Evolutionary conservation across 2,113 vertebrate species (phyloP).

Genomic region (Psophia crepitans): DNA sequence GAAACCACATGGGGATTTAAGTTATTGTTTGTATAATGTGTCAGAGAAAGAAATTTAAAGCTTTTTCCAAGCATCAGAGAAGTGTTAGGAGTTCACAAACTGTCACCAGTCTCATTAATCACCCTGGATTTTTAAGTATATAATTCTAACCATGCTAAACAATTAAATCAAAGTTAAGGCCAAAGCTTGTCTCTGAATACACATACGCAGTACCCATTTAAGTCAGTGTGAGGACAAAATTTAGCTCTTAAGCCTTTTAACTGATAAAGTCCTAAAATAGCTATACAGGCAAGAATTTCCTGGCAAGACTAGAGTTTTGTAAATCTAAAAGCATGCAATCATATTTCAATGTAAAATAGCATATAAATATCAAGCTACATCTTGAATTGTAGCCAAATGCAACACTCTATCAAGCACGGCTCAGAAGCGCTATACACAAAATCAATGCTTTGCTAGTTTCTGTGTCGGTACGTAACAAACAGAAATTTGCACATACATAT

Average conservation of each 20-base stretch:
- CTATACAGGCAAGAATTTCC: conserved; percentile 55
- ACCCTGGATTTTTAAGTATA: background rate
- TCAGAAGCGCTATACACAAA: background rate
- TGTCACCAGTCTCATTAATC: conserved; percentile 33
- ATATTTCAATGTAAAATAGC: conserved; percentile 54
- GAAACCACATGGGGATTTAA: conserved; percentile 17
- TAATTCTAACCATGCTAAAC: conserved; percentile 2
- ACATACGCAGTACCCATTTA: background rate
- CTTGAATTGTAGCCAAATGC: conserved; percentile 52
- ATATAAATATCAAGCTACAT: conserved; percentile 43
- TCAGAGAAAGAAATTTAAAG: conserved; percentile 5
- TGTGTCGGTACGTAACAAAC: background rate
- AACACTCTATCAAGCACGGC: background rate
- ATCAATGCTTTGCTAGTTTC: conserved; percentile 22
- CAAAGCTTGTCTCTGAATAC: background rate
- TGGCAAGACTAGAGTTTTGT: conserved; percentile 48
- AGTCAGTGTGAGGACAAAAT: conserved; percentile 17
- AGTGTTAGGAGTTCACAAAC: background rate
- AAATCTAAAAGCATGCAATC: conserved; percentile 53
- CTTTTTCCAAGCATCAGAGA: conserved; percentile 42
- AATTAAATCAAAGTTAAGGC: conserved; percentile 27
- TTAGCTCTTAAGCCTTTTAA: conserved; percentile 42
- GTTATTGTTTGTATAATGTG: conserved; percentile 2
- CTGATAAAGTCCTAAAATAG: conserved; percentile 60
- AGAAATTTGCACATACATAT: background rate